Conservation (phyloP, 2,888 invertebrate genomes). For the Lithophane leautieri region DNA sequence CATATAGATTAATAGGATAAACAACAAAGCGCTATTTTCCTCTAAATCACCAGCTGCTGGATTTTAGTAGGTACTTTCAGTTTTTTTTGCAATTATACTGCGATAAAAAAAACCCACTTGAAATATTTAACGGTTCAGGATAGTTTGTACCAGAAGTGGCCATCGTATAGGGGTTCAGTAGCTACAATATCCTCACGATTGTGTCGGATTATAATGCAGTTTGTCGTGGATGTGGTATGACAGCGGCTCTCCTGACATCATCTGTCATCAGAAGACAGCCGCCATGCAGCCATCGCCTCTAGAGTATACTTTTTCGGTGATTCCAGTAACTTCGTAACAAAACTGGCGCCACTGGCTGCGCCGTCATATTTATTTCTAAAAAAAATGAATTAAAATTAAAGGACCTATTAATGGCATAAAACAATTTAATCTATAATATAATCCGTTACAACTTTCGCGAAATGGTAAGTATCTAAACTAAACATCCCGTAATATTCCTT, state of each 20-base stretch:
- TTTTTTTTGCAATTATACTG: background rate
- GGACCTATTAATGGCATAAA: background rate
- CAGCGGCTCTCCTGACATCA: too few relatives aligned
- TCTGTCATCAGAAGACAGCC: too few relatives aligned
- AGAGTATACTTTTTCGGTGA: too few relatives aligned
- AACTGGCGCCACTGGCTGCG: too few relatives aligned
- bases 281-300: too few relatives aligned
- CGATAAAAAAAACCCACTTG: background rate
- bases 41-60: background rate
- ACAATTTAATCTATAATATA: too few relatives aligned
- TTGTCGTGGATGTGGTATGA: background rate
- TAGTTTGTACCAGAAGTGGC: background rate
- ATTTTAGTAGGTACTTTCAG: too few relatives aligned
- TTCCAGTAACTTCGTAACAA: too few relatives aligned
- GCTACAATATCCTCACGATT: background rate
- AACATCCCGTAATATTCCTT: conserved; percentile 14
- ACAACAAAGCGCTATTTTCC: background rate
- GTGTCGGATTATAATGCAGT: background rate
- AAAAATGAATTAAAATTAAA: background rate
- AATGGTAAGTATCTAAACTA: background rate
- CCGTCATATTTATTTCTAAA: background rate
- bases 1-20: background rate
- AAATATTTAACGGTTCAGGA: too few relatives aligned
- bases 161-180: background rate
- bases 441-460: conserved; percentile 1